A percentile compares a stretch with the other conserved stretches of the same genome.
phyloP scores from a whole-genome alignment of 2,113 vertebrate species.

The Heliornis fulica region DNA sequence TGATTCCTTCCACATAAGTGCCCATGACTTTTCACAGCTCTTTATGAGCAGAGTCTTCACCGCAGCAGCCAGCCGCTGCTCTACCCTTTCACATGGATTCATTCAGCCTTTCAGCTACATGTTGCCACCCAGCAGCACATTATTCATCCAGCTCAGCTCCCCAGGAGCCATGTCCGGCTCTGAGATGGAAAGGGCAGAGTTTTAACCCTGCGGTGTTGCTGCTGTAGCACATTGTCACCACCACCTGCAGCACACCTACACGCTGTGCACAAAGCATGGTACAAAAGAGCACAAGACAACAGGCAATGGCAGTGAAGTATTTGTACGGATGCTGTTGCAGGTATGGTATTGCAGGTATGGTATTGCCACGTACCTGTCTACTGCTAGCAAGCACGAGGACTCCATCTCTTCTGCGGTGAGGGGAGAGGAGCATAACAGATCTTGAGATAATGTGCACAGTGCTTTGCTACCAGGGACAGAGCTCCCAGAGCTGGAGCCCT shows the following conservation, averaged over 20 bases:
- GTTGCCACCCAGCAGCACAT: not conserved
- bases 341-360: not conserved
- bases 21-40: not conserved
- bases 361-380: not conserved
- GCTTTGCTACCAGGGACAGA: not conserved
- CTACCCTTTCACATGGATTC: not conserved
- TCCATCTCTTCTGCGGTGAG: not conserved
- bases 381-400: not conserved
- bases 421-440: not conserved
- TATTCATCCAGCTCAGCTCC: not conserved
- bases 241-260: not conserved
- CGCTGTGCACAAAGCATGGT: not conserved
- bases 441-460: not conserved
- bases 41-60: not conserved
- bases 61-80: not conserved
- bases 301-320: not conserved
- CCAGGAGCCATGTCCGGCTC: not conserved
- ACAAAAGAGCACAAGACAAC: not conserved
- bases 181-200: rapidly evolving
- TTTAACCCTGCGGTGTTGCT: not conserved
- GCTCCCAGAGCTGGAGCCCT: not conserved
- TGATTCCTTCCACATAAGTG: not conserved
- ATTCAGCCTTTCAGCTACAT: not conserved
- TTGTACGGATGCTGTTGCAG: not conserved
- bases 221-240: not conserved